A percentile compares a stretch with the other conserved stretches of the same genome.
Evolutionary conservation across 2,888 invertebrate species (phyloP).

Genomic region (Cerastis leucographa): DNA sequence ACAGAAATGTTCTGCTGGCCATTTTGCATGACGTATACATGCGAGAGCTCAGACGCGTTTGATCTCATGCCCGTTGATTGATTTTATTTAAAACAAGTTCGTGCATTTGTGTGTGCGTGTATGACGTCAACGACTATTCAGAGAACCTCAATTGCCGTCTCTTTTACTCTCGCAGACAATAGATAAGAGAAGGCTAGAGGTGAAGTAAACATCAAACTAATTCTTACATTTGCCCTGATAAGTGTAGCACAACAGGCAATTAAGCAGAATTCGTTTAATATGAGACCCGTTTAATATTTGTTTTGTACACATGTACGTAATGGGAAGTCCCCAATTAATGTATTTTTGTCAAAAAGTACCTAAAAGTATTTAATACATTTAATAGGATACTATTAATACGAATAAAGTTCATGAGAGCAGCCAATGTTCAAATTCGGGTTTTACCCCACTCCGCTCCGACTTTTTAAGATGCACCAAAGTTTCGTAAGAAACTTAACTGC

Average conservation of each 20-base stretch:
- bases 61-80: slow-evolving; percentile 60
- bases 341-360: background rate
- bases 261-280: slow-evolving; percentile 45
- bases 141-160: slow-evolving; percentile 66
- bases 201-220: slow-evolving; percentile 66
- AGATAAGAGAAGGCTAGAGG: slow-evolving; percentile 70
- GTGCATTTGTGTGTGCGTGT: slow-evolving; percentile 53
- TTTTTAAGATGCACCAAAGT: background rate
- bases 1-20: slow-evolving; percentile 80
- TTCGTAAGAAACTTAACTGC: background rate
- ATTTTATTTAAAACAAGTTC: slow-evolving; percentile 68
- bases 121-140: slow-evolving; percentile 70
- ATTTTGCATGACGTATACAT: slow-evolving; percentile 71
- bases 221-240: slow-evolving; percentile 51
- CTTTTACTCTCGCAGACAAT: slow-evolving; percentile 43
- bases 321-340: background rate
- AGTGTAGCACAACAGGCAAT: slow-evolving; percentile 45
- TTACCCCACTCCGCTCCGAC: background rate
- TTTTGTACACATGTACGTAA: slow-evolving; percentile 17
- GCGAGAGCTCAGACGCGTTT: slow-evolving; percentile 68
- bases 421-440: background rate
- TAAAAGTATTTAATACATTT: background rate
- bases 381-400: background rate
- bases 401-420: background rate
- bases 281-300: slow-evolving; percentile 30